A percentile compares a stretch with the other conserved stretches of the same genome.
Evolutionary conservation across 2,888 invertebrate genomes (phyloP).

Genomic region (Blera fallax): DNA sequence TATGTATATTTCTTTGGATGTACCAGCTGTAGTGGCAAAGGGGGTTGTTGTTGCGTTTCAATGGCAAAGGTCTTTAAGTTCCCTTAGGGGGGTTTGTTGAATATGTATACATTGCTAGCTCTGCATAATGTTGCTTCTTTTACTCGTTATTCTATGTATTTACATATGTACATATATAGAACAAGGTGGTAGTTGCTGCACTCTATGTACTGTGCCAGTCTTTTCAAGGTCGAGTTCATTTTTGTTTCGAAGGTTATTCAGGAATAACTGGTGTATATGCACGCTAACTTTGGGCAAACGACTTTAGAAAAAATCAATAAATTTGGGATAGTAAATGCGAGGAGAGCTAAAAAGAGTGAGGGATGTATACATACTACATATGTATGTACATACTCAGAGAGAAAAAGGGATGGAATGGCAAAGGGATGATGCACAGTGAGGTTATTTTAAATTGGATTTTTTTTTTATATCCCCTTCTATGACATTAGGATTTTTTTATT

Average conservation of each 20-base stretch:
- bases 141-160: background rate
- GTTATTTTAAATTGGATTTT: background rate
- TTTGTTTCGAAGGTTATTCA: slow-evolving; percentile 54
- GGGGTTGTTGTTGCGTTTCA: slow-evolving; percentile 49
- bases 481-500: too few species aligned
- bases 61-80: slow-evolving; percentile 28
- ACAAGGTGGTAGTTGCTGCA: slow-evolving; percentile 38
- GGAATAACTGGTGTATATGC: slow-evolving; percentile 24
- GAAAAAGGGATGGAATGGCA: background rate
- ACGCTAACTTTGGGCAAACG: slow-evolving; percentile 18
- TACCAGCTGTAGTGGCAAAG: slow-evolving; percentile 20
- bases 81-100: slow-evolving; percentile 20
- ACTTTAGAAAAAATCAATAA: slow-evolving; percentile 58
- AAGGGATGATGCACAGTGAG: background rate
- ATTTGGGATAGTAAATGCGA: slow-evolving; percentile 35
- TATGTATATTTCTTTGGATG: background rate
- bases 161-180: slow-evolving; percentile 11
- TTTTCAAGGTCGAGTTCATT: slow-evolving; percentile 69
- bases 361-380: too few species aligned
- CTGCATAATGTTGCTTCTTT: slow-evolving; percentile 8
- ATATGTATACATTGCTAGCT: background rate
- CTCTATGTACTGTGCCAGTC: slow-evolving; percentile 25
- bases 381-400: too few species aligned
- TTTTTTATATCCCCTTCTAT: background rate
- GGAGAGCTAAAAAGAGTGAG: background rate